phyloP scores from a whole-genome alignment of 2,888 invertebrate species.

The Ochropacha duplaris region DNA sequence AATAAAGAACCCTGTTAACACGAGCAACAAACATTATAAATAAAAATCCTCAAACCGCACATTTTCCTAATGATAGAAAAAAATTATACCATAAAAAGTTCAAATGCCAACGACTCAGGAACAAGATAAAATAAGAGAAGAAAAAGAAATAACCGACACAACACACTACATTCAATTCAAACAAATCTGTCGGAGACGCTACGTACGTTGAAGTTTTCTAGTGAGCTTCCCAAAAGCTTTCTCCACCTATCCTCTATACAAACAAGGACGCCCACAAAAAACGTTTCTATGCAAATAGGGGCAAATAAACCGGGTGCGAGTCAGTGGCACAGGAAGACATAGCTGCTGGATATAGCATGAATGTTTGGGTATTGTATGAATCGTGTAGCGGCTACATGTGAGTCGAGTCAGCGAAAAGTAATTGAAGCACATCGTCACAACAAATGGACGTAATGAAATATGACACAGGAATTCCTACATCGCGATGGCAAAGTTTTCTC shows the following conservation, averaged over 20 bases:
- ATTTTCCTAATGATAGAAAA: not conserved
- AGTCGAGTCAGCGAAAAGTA: too few species aligned
- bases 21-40: too few species aligned
- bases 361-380: not conserved
- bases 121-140: conserved; percentile 21
- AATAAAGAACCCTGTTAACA: too few species aligned
- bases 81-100: conserved; percentile 4
- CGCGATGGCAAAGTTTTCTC: too few species aligned
- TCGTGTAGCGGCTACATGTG: not conserved
- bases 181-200: conserved; percentile 63
- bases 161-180: conserved; percentile 63
- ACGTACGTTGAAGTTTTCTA: conserved; percentile 54
- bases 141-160: conserved; percentile 30
- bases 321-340: conserved; percentile 46
- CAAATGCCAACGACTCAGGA: conserved; percentile 18
- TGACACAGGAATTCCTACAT: too few species aligned
- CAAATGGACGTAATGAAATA: too few species aligned
- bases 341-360: conserved; percentile 18
- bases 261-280: conserved; percentile 81
- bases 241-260: conserved; percentile 78
- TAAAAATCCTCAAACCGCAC: not conserved
- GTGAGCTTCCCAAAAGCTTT: conserved; percentile 62
- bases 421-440: too few species aligned
- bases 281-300: conserved; percentile 82
- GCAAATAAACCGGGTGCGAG: conserved; percentile 78